Evolutionary conservation across 2,113 vertebrate genomes (phyloP), one percentile per base, ranked within the genome.

Genomic region (Nettapus auritus): DNA sequence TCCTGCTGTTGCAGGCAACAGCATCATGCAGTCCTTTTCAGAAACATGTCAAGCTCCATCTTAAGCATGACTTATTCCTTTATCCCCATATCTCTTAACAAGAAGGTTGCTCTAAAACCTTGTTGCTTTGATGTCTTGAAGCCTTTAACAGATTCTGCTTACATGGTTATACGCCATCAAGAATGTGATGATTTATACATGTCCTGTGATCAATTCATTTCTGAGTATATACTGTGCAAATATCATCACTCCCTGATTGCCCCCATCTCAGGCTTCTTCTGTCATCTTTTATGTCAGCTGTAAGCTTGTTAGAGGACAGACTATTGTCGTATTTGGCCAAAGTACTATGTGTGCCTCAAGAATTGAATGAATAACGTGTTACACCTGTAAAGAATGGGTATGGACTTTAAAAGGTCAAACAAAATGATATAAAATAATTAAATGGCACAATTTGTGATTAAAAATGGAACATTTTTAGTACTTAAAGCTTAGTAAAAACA

Each of bases 201-300:
- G 79, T 67, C 86, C 83, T 62, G 69, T 89, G 81, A 81, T 86
- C 90, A 94, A 78, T 83, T 96, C 36, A 66, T 88, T 92, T 50
- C 86, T 67, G 62, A 76, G 67, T 31, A 34, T 82, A 38, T 86
- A 16, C 31, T 62, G 70, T 59, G 42, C 56, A 86, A 97, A 80
- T 62, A 40, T 91, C 64, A 55, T 73, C 23, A 59, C 80, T 85
- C 42, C 13, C 3, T 73, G 63, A 85, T 69, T 78, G 63, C 56
- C 53, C 50, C 52, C 57, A 88, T 60, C 79, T 94, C 69, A 40
- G 50, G 64, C 38, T 90, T 79, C 70, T 89, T 89, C 68, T 83
- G 19, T 55, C 68, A 63, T 77, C 52, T 62, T 11, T 91, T 78
- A 91, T 56, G 55, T 75, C 34, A 91, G 67, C 59, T 76, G 38